These are phyloP conservation scores for Perca flavescens DNA, from an alignment of 2,113 vertebrate genomes.

Conservation along the genomic window DNA sequence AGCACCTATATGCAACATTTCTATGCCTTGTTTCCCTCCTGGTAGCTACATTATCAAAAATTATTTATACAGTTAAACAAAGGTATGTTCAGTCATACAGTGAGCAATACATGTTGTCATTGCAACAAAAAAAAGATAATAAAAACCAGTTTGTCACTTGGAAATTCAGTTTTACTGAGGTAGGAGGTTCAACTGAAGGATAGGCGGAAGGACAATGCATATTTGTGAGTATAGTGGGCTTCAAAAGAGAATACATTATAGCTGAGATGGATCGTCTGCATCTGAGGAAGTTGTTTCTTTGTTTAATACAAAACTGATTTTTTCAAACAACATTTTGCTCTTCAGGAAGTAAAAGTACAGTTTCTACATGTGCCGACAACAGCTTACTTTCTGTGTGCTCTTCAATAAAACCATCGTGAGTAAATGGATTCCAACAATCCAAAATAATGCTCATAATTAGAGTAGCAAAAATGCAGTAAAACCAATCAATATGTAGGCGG, in stretches of 20 bases:
- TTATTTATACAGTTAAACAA: not conserved
- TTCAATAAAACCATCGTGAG: not conserved
- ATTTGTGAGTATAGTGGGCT: not conserved
- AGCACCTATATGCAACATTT: not conserved
- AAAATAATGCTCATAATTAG: not conserved
- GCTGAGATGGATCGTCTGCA: not conserved
- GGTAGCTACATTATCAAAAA: not conserved
- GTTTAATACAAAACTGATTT: not conserved
- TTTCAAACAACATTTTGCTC: not conserved
- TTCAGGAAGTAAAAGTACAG: not conserved
- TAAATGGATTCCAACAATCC: not conserved
- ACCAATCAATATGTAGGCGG: not conserved
- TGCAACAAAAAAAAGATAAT: not conserved
- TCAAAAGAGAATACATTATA: slow-evolving; percentile 1
- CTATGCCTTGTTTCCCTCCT: not conserved
- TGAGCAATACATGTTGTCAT: not conserved
- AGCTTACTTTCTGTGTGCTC: not conserved
- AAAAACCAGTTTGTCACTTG: not conserved
- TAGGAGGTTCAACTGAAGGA: slow-evolving; percentile 37
- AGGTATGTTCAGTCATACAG: not conserved
- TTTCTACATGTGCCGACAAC: not conserved
- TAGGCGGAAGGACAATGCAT: not conserved
- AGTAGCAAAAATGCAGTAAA: not conserved
- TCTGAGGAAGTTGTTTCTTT: not conserved
- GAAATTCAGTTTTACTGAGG: slow-evolving; percentile 31